Evolutionary conservation across 2,113 vertebrate genomes (phyloP).

Genomic region (Clarias batrachus): DNA sequence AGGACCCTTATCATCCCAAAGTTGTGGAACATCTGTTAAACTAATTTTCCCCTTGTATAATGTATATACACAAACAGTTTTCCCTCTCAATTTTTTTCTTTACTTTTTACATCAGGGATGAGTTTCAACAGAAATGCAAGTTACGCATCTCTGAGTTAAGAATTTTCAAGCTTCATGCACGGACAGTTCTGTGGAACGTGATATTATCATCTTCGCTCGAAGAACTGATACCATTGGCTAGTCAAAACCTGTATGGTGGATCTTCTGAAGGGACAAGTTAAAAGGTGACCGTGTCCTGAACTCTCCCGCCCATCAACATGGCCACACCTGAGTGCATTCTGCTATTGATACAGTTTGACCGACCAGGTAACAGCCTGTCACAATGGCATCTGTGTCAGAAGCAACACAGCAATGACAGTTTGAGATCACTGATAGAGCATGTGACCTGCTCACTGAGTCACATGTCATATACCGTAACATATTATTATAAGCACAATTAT

Average conservation of each 20-base stretch:
- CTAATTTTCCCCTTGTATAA: too few relatives aligned
- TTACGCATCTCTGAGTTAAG: slow-evolving; percentile 5
- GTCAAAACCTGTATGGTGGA: slow-evolving; percentile 32
- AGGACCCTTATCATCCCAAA: background rate
- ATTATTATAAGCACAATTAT: background rate
- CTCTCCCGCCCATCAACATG: slow-evolving; percentile 5
- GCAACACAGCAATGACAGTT: background rate
- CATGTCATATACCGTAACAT: background rate
- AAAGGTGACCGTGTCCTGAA: slow-evolving; percentile 27
- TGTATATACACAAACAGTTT: background rate
- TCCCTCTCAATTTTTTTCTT: background rate
- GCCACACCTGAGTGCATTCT: slow-evolving; percentile 21
- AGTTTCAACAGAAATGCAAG: background rate
- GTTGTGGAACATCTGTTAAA: background rate
- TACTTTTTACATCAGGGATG: background rate
- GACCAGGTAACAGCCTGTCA: slow-evolving; percentile 7
- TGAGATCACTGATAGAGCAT: slow-evolving; percentile 11
- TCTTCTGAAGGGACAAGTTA: background rate
- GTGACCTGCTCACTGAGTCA: background rate
- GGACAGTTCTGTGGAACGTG: background rate
- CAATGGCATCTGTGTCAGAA: background rate
- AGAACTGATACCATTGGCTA: slow-evolving; percentile 12
- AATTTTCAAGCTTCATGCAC: slow-evolving; percentile 22
- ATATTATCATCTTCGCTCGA: slow-evolving; percentile 14
- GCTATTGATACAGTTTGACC: background rate